Evolutionary conservation across 2,113 vertebrate genomes (phyloP).

Genomic region (Saccopteryx leptura): DNA sequence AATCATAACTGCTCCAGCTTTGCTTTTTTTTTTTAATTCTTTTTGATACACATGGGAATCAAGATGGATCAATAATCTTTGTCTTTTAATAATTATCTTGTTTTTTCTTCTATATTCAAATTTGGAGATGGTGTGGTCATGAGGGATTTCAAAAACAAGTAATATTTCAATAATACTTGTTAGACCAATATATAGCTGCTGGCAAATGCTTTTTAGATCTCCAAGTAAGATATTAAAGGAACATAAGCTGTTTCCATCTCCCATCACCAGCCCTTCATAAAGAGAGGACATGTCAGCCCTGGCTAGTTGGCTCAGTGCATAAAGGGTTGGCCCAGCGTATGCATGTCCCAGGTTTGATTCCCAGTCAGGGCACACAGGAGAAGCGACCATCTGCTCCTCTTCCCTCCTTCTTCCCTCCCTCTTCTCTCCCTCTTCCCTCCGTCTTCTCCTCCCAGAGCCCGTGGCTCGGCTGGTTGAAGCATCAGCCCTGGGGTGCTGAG

Average conservation of each 20-base stretch:
- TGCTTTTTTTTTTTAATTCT: neutral
- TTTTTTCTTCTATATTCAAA: neutral
- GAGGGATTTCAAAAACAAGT: neutral
- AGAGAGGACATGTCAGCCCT: neutral
- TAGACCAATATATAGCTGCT: neutral
- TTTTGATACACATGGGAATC: neutral
- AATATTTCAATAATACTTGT: neutral
- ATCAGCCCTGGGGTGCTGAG: no score
- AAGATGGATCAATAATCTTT: neutral
- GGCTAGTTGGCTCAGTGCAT: no score
- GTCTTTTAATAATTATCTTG: neutral
- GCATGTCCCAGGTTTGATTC: no score
- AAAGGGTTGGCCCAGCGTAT: no score
- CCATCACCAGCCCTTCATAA: neutral
- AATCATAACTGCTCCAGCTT: neutral
- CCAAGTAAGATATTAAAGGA: neutral
- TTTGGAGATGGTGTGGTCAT: neutral
- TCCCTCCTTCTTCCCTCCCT: no score
- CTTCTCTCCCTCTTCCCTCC: no score
- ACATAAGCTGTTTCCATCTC: neutral
- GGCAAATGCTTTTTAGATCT: neutral
- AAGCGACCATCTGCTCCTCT: no score
- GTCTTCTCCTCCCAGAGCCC: no score
- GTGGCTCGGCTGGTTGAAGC: no score
- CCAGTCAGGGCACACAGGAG: no score